Evolutionary conservation across 2,113 vertebrate species (phyloP), one percentile per base, ranked within the genome.

Genomic region (Saguinus midas): DNA sequence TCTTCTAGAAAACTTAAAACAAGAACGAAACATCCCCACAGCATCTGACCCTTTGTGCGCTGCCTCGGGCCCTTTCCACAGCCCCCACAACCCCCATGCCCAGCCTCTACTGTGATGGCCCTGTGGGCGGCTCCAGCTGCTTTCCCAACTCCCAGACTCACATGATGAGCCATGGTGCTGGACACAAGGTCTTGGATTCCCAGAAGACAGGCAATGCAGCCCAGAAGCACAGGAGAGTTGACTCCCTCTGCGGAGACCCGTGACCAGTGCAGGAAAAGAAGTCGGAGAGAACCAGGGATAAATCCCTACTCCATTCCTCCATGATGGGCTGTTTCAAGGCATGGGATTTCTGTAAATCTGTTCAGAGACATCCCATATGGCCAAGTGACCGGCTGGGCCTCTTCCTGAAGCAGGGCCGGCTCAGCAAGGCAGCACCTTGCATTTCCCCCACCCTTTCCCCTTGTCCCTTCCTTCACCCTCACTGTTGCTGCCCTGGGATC

Each of bases 91-190:
- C 27, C 25, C 7, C 61, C 13, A 25, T 1, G 20, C 73, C 52
- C 6, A 9, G 80, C 50, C 57, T 66, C 43, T 12, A 14, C 66
- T 11, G 0, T 8, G 7, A 20, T 6, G 16, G 48, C 43, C 64
- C 75, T 7, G 3, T n/a, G 58, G 7, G 6, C 29, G 21, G 2
- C 25, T 40, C 72, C 27, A 73, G 79, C 72, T 5, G 1, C 40
- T 89, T 35, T 32, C 64, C 1, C 12, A 8, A 5, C 35, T 25
- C 27, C 11, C 37, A 43, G 23, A 73, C 52, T 73, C 52, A 12
- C 27, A 37, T 1, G 40, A n/a, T 21, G 27, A 0, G 0, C 27
- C 12, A 6, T 3, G 27, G 27, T 21, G 1, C 29, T 8, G 6
- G 23, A 7, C 29, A 0, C 14, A 37, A 10, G 70, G 48, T 21